phyloP scores from a whole-genome alignment of 1,140 invertebrate species.

The Macrostomum lignano region DNA sequence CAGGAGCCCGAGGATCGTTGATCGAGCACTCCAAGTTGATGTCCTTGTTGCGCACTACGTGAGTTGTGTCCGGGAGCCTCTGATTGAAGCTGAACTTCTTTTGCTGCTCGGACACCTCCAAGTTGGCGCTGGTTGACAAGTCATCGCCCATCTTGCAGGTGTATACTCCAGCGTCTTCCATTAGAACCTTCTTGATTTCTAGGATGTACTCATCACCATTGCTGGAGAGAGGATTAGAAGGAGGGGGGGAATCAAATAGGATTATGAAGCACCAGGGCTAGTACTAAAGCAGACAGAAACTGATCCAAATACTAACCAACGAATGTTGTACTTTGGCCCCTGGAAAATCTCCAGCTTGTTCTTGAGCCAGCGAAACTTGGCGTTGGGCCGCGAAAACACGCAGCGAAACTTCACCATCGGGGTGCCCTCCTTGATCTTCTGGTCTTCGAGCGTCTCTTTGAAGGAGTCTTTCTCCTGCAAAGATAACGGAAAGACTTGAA shows the following conservation, averaged over 20 bases:
- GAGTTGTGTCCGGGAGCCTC: constrained; percentile 51
- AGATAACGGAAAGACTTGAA: too few relatives aligned
- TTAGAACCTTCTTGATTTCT: constrained; percentile 58
- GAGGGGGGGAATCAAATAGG: too few relatives aligned
- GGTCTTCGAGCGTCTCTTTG: constrained; percentile 67
- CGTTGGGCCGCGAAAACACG: constrained; percentile 30
- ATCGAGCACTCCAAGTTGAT: constrained; percentile 64
- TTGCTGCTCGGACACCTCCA: constrained; percentile 84
- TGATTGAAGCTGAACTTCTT: constrained; percentile 70
- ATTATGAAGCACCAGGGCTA: too few relatives aligned
- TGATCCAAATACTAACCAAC: constrained; percentile 4
- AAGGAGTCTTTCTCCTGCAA: constrained; percentile 71
- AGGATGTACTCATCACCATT: constrained; percentile 64
- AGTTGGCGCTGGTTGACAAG: constrained; percentile 50
- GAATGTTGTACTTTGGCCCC: constrained; percentile 50
- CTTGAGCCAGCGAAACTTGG: constrained; percentile 30
- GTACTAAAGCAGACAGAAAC: too few relatives aligned
- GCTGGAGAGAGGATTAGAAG: too few relatives aligned
- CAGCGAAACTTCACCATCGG: constrained; percentile 18
- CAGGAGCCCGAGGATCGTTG: constrained; percentile 62
- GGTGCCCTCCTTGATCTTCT: constrained; percentile 56
- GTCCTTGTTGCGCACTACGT: constrained; percentile 63
- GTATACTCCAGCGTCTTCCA: constrained; percentile 86
- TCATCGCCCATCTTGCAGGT: constrained; percentile 77
- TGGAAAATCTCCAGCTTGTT: constrained; percentile 33